A percentile compares a stretch with the other conserved stretches of the same genome.
phyloP scores from a whole-genome alignment of 2,113 vertebrate genomes.

The Saguinus imperator region DNA sequence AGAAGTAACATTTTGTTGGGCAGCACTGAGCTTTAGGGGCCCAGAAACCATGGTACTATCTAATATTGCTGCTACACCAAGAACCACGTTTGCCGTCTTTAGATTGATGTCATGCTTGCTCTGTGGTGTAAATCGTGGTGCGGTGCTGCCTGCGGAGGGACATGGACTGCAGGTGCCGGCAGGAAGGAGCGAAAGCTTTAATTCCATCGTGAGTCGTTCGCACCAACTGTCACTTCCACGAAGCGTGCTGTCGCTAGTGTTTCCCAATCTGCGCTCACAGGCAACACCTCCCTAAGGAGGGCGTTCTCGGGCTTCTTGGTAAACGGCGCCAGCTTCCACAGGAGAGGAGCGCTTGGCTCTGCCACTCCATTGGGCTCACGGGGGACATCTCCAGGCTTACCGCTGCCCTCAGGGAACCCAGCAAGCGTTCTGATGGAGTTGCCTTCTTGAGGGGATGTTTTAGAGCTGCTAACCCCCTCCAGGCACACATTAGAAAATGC shows the following conservation, averaged over 20 bases:
- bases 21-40: neutral
- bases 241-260: fast-evolving
- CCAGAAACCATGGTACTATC: fast-evolving
- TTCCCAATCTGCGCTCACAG: fast-evolving
- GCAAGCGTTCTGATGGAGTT: no score
- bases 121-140: fast-evolving
- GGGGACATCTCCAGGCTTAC: neutral
- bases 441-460: fast-evolving
- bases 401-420: fast-evolving
- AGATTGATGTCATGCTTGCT: fast-evolving
- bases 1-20: neutral
- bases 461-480: neutral
- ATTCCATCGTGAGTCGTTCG: fast-evolving
- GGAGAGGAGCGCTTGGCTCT: fast-evolving
- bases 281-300: fast-evolving
- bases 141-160: fast-evolving
- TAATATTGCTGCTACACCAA: no score
- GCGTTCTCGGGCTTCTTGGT: neutral
- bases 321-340: neutral
- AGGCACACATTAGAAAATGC: fast-evolving
- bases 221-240: fast-evolving
- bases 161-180: fast-evolving
- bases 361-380: fast-evolving
- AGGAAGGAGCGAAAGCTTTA: neutral
- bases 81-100: neutral